These are phyloP conservation scores for Pemphredon lugubris DNA, from an alignment of 2,888 invertebrate genomes.

Conservation along the genomic window DNA sequence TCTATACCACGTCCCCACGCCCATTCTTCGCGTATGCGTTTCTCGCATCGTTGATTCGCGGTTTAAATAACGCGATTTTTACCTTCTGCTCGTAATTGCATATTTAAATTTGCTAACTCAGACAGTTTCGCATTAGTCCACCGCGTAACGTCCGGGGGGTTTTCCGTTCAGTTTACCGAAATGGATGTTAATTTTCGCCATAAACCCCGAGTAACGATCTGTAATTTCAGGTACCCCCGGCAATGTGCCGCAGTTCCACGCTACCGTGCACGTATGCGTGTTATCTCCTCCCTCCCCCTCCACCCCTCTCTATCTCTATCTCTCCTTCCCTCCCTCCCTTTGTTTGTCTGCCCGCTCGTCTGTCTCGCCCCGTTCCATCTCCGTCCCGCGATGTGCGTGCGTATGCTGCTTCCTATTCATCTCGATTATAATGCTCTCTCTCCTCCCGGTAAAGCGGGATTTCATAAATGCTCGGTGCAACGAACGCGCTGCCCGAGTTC, in stretches of 20 bases:
- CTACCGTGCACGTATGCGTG: background rate
- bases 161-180: constrained; percentile 51
- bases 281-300: constrained; percentile 1
- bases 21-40: too few species aligned
- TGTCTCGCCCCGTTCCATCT: constrained; percentile 1
- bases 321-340: background rate
- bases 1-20: too few species aligned
- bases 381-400: constrained; percentile 9
- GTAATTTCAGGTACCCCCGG: constrained; percentile 37
- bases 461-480: constrained; percentile 47
- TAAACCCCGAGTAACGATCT: constrained; percentile 48
- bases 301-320: too few species aligned
- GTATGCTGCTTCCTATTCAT: constrained; percentile 46
- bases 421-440: constrained; percentile 39
- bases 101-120: constrained; percentile 33
- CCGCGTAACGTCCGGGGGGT: constrained; percentile 6
- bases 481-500: constrained; percentile 45
- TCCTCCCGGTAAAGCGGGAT: constrained; percentile 27
- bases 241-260: constrained; percentile 26
- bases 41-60: background rate
- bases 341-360: constrained; percentile 17
- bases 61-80: constrained; percentile 11
- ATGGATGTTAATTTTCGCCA: constrained; percentile 47
- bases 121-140: constrained; percentile 24
- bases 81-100: constrained; percentile 1